These are phyloP conservation scores for Myotis myotis DNA, from an alignment of 2,797 vertebrate genomes.

Conservation along the genomic window DNA sequence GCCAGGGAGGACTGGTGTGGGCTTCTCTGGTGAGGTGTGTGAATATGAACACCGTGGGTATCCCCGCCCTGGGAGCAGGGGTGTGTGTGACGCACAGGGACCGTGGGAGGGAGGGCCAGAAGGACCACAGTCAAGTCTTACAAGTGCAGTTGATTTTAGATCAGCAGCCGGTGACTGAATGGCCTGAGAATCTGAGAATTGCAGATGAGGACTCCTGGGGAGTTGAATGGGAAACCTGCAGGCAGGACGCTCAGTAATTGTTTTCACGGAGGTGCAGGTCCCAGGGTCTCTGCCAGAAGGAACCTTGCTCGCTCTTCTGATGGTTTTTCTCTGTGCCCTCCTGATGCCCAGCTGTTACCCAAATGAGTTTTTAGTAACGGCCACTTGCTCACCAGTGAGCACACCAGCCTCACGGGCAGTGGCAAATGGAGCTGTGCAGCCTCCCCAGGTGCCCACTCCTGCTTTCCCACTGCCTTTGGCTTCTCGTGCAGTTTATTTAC, in stretches of 20 bases:
- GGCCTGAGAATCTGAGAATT: not conserved
- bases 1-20: not conserved
- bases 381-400: not conserved
- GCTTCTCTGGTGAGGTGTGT: not conserved
- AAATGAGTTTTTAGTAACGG: not conserved
- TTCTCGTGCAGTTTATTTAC: not conserved
- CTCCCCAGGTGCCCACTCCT: fast-evolving
- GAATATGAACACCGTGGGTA: not conserved
- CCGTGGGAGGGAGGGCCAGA: not conserved
- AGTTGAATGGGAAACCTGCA: not conserved
- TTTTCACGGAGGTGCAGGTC: not conserved
- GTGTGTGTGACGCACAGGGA: not conserved
- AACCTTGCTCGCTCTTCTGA: not conserved
- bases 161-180: not conserved
- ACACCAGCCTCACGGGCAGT: fast-evolving
- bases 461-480: not conserved
- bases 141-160: not conserved
- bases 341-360: not conserved
- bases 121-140: not conserved
- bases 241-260: not conserved
- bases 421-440: not conserved
- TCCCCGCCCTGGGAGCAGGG: not conserved
- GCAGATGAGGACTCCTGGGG: not conserved
- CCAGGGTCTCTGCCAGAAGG: not conserved
- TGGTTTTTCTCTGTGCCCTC: not conserved